Conservation (phyloP, 2,113 vertebrate species). For the Diadophis punctatus region DNA sequence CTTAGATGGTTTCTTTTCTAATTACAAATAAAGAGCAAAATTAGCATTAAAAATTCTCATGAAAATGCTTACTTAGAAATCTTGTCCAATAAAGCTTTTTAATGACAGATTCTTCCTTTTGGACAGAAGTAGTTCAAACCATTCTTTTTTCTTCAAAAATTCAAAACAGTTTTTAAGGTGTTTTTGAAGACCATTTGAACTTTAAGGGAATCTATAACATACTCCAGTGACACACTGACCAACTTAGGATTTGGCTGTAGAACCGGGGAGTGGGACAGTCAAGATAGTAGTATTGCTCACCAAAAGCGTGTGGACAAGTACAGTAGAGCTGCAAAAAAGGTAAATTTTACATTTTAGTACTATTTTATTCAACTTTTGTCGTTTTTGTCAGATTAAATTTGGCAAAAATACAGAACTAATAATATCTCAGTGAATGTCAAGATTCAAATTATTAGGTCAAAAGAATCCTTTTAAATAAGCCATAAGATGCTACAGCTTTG, state of each 20-base stretch:
- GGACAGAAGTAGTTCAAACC: constrained; percentile 18
- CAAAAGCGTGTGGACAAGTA: not conserved
- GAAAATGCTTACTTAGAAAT: constrained; percentile 38
- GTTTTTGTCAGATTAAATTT: not conserved
- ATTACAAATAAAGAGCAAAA: constrained; percentile 41
- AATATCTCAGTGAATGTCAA: not conserved
- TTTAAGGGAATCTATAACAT: not conserved
- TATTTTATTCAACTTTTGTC: not conserved
- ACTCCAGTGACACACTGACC: not conserved
- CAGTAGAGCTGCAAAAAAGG: not conserved
- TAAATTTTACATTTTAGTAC: not conserved
- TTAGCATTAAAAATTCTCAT: constrained; percentile 42
- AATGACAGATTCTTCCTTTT: constrained; percentile 39
- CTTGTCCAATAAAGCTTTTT: constrained; percentile 19
- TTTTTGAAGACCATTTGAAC: not conserved
- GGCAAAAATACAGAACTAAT: not conserved
- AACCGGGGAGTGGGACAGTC: not conserved
- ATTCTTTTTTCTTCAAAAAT: constrained; percentile 36
- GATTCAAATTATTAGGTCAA: not conserved
- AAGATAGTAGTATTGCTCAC: not conserved
- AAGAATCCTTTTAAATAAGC: not conserved
- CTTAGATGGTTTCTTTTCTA: constrained; percentile 8
- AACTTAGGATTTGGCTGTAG: not conserved
- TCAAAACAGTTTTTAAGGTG: constrained; percentile 20
- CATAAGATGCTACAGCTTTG: not conserved